Evolutionary conservation across 2,888 invertebrate species (phyloP).

Genomic region (Pharmacophagus antenor): DNA sequence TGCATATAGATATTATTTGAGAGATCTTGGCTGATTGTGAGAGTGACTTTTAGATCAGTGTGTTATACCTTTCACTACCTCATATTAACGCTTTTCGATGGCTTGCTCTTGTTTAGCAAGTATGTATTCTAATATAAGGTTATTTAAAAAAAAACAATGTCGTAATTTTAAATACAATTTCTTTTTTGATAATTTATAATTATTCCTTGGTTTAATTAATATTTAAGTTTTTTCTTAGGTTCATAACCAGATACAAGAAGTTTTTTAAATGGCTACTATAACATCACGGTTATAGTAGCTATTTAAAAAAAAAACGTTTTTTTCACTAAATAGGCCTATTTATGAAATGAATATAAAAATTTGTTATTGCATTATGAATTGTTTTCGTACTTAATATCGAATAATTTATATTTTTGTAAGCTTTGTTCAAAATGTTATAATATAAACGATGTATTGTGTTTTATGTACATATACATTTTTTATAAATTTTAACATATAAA

Average conservation of each 20-base stretch:
- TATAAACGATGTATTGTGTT: not conserved
- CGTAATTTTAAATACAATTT: not conserved
- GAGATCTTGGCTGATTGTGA: slow-evolving; percentile 31
- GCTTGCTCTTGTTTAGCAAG: slow-evolving; percentile 6
- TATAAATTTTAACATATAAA: too few relatives aligned
- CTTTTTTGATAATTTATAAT: not conserved
- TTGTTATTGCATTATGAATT: slow-evolving; percentile 11
- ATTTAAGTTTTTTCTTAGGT: not conserved
- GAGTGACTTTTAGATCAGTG: slow-evolving; percentile 30
- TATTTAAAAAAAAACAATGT: not conserved
- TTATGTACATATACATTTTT: slow-evolving; percentile 1
- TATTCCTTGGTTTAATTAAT: not conserved
- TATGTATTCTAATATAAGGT: not conserved
- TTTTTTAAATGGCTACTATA: too few relatives aligned
- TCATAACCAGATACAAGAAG: too few relatives aligned
- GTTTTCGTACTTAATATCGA: slow-evolving; percentile 25
- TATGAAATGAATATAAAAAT: not conserved
- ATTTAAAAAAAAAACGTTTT: too few relatives aligned
- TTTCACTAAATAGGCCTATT: not conserved
- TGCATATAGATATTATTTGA: too few relatives aligned
- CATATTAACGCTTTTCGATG: slow-evolving; percentile 36
- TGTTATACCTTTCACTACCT: slow-evolving; percentile 39
- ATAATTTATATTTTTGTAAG: not conserved
- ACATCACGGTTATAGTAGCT: too few relatives aligned
- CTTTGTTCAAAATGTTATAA: not conserved